phyloP scores from a whole-genome alignment of 2,888 invertebrate species.

The Spilarctia lutea region DNA sequence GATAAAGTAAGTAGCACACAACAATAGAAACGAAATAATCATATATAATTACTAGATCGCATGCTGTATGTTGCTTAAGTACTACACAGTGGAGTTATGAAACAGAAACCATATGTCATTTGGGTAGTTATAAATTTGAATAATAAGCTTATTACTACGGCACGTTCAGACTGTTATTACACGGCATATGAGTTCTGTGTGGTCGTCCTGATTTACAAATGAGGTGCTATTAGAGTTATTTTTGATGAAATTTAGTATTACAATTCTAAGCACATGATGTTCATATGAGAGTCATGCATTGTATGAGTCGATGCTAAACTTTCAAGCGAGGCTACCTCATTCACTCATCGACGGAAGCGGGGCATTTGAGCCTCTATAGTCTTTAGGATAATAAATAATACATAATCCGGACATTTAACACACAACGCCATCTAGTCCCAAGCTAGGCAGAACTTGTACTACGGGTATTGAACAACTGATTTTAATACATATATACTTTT shows the following conservation, averaged over 20 bases:
- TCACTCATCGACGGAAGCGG: too few relatives aligned
- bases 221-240: neutral
- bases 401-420: too few relatives aligned
- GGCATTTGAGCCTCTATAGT: too few relatives aligned
- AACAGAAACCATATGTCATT: constrained; percentile 12
- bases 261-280: neutral
- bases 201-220: constrained; percentile 1
- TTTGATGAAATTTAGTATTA: too few relatives aligned
- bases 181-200: neutral
- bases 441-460: too few relatives aligned
- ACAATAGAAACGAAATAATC: constrained; percentile 4
- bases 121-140: constrained; percentile 39
- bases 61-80: neutral
- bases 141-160: constrained; percentile 27
- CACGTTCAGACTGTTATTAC: neutral
- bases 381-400: too few relatives aligned
- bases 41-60: constrained; percentile 17
- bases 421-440: too few relatives aligned
- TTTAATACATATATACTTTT: too few relatives aligned
- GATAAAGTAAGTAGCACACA: neutral
- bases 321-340: too few relatives aligned
- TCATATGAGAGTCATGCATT: neutral
- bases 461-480: too few relatives aligned
- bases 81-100: neutral
- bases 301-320: neutral